Evolutionary conservation across 2,113 vertebrate species (phyloP).

Genomic region (Vombatus ursinus): DNA sequence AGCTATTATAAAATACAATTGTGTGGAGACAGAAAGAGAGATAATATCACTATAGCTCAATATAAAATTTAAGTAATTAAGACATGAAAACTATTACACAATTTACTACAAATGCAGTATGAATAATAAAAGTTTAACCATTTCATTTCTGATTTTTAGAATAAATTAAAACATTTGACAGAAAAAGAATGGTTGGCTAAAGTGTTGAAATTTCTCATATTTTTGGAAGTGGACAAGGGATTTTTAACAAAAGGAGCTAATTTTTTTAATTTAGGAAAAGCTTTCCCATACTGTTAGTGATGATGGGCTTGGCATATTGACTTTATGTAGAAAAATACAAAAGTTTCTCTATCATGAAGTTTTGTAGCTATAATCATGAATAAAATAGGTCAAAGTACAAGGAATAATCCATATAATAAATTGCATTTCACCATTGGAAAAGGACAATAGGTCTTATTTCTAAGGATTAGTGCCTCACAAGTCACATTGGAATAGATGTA

Average conservation of each 20-base stretch:
- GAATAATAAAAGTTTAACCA: slow-evolving; percentile 88
- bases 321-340: slow-evolving; percentile 53
- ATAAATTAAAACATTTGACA: background rate
- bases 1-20: slow-evolving; percentile 91
- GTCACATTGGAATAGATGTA: background rate
- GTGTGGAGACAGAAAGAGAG: slow-evolving; percentile 89
- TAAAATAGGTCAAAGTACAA: background rate
- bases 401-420: too few relatives aligned
- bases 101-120: slow-evolving; percentile 85
- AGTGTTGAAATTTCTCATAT: background rate
- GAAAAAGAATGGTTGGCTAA: slow-evolving; percentile 15
- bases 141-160: slow-evolving; percentile 37
- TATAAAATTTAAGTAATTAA: slow-evolving; percentile 93
- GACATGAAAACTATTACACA: slow-evolving; percentile 91
- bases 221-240: slow-evolving; percentile 4
- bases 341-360: accelerated
- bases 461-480: background rate
- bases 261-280: background rate
- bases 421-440: background rate
- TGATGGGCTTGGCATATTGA: slow-evolving; percentile 32
- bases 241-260: background rate
- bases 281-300: slow-evolving; percentile 24
- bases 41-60: slow-evolving; percentile 89
- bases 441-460: background rate
- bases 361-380: too few relatives aligned